Evolutionary conservation across 1,140 invertebrate genomes (phyloP).

Genomic region (Orius insidiosus): DNA sequence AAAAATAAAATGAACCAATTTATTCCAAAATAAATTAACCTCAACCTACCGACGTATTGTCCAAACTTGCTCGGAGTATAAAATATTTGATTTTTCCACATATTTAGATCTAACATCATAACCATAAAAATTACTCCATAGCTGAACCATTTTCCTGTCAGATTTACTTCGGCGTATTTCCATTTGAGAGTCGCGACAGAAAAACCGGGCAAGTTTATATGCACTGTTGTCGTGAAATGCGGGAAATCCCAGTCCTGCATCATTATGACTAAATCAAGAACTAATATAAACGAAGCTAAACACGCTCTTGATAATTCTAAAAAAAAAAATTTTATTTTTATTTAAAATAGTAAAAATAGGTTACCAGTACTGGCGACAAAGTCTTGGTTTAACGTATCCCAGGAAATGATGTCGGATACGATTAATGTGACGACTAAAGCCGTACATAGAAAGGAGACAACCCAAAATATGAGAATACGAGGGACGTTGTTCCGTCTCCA

Average conservation of each 20-base stretch:
- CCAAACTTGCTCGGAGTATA: conserved; percentile 33
- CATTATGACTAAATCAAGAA: conserved; percentile 37
- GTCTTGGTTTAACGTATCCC: conserved; percentile 34
- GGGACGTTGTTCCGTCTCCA: conserved; percentile 28
- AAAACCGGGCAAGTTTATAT: conserved; percentile 36
- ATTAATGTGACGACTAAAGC: conserved; percentile 33
- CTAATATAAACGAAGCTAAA: conserved; percentile 37
- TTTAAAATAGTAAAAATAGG: too few relatives aligned
- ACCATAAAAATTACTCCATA: conserved; percentile 38
- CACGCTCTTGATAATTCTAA: conserved; percentile 33
- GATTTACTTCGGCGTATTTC: conserved; percentile 23
- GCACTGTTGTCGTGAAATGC: conserved; percentile 35
- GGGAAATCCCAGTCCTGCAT: conserved; percentile 45
- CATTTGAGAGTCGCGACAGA: conserved; percentile 29
- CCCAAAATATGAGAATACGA: conserved; percentile 36
- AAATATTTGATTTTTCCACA: conserved; percentile 43
- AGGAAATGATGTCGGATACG: conserved; percentile 33
- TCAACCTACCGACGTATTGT: conserved; percentile 29
- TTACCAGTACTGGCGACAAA: conserved; percentile 32
- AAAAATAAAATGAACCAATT: conserved; percentile 11
- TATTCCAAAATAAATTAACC: neutral
- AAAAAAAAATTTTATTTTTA: conserved; percentile 7
- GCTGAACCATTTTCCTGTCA: conserved; percentile 37
- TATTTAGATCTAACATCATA: conserved; percentile 37
- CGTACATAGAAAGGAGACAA: conserved; percentile 27